These are phyloP conservation scores for Centropyge bicolor DNA, from an alignment of 2,797 vertebrate genomes.

Conservation along the genomic window DNA sequence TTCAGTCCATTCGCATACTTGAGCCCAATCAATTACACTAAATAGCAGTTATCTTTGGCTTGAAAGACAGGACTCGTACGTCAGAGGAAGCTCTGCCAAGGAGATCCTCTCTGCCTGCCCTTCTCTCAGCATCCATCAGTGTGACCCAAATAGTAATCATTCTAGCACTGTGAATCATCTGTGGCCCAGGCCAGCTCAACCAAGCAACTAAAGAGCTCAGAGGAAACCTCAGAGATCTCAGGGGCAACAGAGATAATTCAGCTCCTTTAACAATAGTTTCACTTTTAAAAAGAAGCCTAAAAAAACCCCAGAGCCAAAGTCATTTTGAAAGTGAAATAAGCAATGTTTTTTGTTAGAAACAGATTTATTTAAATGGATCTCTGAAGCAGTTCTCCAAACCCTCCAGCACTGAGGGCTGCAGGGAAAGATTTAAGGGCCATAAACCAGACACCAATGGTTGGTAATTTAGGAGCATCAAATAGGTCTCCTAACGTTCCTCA, in stretches of 20 bases:
- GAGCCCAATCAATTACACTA: conserved; percentile 58
- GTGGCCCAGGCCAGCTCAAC: conserved; percentile 50
- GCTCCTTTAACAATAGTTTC: conserved; percentile 36
- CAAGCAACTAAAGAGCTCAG: conserved; percentile 39
- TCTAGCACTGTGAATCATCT: conserved; percentile 77
- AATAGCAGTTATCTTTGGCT: conserved; percentile 71
- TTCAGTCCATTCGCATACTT: conserved; percentile 46
- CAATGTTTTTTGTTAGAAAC: conserved; percentile 30
- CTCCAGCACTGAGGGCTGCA: conserved; percentile 18
- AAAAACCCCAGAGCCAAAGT: conserved; percentile 36
- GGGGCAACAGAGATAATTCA: conserved; percentile 43
- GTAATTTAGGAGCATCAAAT: conserved; percentile 12
- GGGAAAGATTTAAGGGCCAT: conserved; percentile 30
- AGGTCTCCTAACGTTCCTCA: conserved; percentile 8
- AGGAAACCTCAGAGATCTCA: conserved; percentile 48
- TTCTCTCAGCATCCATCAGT: conserved; percentile 74
- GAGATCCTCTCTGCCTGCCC: conserved; percentile 71
- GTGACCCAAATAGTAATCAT: conserved; percentile 83
- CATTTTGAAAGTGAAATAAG: conserved; percentile 52
- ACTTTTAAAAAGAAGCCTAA: conserved; percentile 30
- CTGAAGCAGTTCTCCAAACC: conserved; percentile 27
- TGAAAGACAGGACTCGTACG: conserved; percentile 59
- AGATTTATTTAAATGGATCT: conserved; percentile 45
- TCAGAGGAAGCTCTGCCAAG: conserved; percentile 73
- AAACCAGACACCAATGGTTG: conserved; percentile 22